A percentile compares a stretch with the other conserved stretches of the same genome.
Evolutionary conservation across 2,888 invertebrate species (phyloP).

Genomic region (Hypsopygia costalis): DNA sequence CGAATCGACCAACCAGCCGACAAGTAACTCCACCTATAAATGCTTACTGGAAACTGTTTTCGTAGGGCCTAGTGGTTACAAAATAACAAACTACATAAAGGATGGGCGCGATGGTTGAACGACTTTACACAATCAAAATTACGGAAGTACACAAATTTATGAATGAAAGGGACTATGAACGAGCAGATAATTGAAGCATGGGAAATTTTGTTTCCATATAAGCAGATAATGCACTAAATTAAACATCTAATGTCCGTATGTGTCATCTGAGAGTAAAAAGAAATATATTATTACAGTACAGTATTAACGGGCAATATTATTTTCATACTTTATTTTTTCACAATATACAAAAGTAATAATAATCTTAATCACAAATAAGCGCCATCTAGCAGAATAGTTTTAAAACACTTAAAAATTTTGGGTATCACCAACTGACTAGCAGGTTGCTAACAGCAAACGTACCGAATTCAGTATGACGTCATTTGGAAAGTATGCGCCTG

Average conservation of each 20-base stretch:
- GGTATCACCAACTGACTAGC: slow-evolving; percentile 22
- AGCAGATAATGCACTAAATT: too few relatives aligned
- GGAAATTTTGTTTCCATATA: slow-evolving; percentile 23
- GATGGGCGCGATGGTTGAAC: slow-evolving; percentile 67
- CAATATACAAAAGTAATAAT: too few relatives aligned
- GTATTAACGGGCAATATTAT: too few relatives aligned
- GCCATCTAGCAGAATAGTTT: slow-evolving; percentile 39
- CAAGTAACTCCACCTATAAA: slow-evolving; percentile 70
- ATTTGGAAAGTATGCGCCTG: slow-evolving; percentile 68
- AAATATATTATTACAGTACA: too few relatives aligned
- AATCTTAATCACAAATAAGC: too few relatives aligned
- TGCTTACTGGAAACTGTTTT: slow-evolving; percentile 45
- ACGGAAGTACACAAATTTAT: slow-evolving; percentile 51
- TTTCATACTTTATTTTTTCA: too few relatives aligned
- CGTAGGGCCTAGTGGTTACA: slow-evolving; percentile 24
- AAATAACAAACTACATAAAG: slow-evolving; percentile 49
- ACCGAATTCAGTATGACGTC: slow-evolving; percentile 66
- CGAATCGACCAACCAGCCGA: slow-evolving; percentile 34
- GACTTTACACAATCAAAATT: slow-evolving; percentile 50
- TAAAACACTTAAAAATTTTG: slow-evolving; percentile 18
- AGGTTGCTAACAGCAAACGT: slow-evolving; percentile 22
- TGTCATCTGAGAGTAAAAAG: too few relatives aligned
- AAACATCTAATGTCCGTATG: too few relatives aligned
- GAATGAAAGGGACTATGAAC: slow-evolving; percentile 39
- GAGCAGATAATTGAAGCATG: slow-evolving; percentile 33